Evolutionary conservation across 2,113 vertebrate species (phyloP).

Genomic region (Phalacrocorax pelagicus): DNA sequence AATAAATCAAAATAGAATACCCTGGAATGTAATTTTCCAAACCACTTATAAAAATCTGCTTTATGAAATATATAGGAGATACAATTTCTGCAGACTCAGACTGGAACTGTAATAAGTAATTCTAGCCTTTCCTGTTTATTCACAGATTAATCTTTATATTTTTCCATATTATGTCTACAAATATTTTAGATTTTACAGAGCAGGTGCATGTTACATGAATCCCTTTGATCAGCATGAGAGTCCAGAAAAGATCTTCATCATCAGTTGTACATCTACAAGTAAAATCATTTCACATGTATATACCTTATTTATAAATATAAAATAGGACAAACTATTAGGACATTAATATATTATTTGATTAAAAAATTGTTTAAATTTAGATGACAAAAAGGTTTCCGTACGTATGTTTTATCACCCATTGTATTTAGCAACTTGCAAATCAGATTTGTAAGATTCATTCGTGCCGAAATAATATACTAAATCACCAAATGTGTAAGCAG

Average conservation of each 20-base stretch:
- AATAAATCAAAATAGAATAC: constrained; percentile 60
- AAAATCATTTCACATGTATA: neutral
- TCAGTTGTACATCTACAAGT: neutral
- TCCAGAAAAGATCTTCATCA: neutral
- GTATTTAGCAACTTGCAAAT: neutral
- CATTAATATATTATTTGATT: neutral
- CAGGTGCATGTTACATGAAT: neutral
- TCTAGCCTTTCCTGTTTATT: neutral
- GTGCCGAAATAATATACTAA: neutral
- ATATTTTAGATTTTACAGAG: constrained; percentile 12
- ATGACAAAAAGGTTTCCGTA: neutral
- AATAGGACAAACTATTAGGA: neutral
- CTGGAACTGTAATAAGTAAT: constrained; percentile 15
- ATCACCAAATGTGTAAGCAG: neutral
- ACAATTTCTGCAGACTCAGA: constrained; percentile 34
- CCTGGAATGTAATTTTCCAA: constrained; percentile 41
- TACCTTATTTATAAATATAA: neutral
- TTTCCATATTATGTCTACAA: neutral
- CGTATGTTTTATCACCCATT: neutral
- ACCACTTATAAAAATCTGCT: constrained; percentile 36
- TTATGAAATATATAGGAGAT: constrained; percentile 23
- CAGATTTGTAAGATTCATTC: neutral
- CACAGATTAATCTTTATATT: constrained; percentile 15
- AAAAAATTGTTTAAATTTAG: neutral
- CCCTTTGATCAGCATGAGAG: neutral